Evolutionary conservation across 2,797 vertebrate genomes (phyloP), one percentile per base, ranked within the genome.

Genomic region (Rhabdophis nuchalis): DNA sequence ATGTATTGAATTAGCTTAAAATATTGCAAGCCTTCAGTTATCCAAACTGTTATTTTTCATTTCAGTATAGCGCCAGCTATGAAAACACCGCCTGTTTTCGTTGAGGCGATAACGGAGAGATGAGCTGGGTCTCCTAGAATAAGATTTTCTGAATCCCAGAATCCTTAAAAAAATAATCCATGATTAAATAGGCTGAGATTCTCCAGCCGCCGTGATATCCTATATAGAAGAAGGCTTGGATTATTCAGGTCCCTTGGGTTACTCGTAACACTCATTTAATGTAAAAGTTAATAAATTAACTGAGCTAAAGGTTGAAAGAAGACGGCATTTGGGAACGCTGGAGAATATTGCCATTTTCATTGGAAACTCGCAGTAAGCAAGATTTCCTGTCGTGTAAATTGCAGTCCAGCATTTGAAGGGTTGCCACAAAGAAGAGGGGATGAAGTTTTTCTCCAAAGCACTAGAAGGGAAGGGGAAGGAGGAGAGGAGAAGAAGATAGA

Each of bases 1-100:
- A 13, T 92, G 87, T 89, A 89, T 92, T 92, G 61, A 92, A 64
- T 89, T 85, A 85, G 87, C 72, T 61, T 61, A 92, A 85, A 61
- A 61, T 64, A 85, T 32, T 58, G 61, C 54, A 61, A 41, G 56
- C 18, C 46, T 88, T 89, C 72, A 53, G 88, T 89, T 85, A 92
- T 64, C 23, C 20, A 54, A 89, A 89, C 61, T 57, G 72, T 85
- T 64, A 23, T 92, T 89, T 85, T 89, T 92, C 87, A 92, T 92
- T 92, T 32, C 41, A 54, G 2, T 85, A 85, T 77, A 85, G 29
- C 32, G 23, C 72, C 87, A 89, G 91, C 87, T 92, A 89, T 92
- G 72, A 92, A 92, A 92, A 89, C 68, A 92, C 7, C 4, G 56
- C 20, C 29, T 89, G 91, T 60, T 89, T 92, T 18, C 29, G 9